Evolutionary conservation across 2,888 invertebrate species (phyloP).

Genomic region (Trachelus iudaicus): DNA sequence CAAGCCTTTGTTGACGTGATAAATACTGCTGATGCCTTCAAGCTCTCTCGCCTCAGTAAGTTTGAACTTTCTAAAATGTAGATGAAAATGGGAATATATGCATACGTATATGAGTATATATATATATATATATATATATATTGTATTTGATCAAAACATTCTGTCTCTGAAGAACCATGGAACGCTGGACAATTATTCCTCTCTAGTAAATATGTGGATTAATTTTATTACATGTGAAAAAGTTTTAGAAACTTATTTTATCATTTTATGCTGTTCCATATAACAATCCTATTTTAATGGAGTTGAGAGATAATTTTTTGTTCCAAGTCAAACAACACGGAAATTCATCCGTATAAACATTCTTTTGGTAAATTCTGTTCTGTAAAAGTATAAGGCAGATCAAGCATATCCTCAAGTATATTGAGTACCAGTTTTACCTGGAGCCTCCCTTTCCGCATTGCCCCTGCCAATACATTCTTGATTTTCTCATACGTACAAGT

Average conservation of each 20-base stretch:
- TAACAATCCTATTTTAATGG: not conserved
- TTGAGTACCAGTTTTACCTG: not conserved
- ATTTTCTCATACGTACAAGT: not conserved
- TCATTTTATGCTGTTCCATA: not conserved
- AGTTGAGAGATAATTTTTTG: not conserved
- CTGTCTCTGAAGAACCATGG: not conserved
- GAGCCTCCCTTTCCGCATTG: not conserved
- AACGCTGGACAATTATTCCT: not conserved
- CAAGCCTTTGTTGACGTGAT: conserved; percentile 92
- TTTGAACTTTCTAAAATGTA: conserved; percentile 45
- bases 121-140: conserved; percentile 12
- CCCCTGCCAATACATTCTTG: not conserved
- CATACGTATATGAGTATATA: conserved; percentile 5
- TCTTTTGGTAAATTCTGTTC: too few species aligned
- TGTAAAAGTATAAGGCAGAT: too few species aligned
- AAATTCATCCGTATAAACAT: not conserved
- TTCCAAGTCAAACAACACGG: not conserved
- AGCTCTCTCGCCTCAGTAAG: conserved; percentile 91
- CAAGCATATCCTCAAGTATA: too few species aligned
- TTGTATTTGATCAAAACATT: not conserved
- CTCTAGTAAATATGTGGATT: not conserved
- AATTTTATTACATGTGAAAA: not conserved
- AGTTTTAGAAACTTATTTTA: not conserved
- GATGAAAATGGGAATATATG: not conserved
- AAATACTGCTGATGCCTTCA: conserved; percentile 93